Evolutionary conservation across 2,888 invertebrate genomes (phyloP), one percentile per base, ranked within the genome.

Genomic region (Ennomos quercinarius): DNA sequence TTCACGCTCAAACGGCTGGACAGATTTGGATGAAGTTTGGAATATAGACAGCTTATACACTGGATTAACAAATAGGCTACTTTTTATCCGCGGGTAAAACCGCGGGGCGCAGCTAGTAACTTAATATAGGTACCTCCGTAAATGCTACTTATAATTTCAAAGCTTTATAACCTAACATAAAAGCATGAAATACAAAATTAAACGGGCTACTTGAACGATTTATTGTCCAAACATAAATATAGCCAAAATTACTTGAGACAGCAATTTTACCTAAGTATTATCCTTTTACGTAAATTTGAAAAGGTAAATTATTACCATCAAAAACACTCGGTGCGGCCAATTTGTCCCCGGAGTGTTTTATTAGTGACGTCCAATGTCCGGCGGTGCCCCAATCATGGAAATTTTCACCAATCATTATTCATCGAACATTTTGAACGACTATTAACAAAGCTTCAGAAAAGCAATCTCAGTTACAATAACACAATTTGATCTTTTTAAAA

Each of bases 271-370:
- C 34, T 35, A n/a, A n/a, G n/a, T n/a, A 17, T 17, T 17, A 37
- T 6, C 27, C 27, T 27, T 27, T 40, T 35, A 11, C 40, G 12
- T 10, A 46, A 51, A 38, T 51, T 27, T 3, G 10, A 36, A 52
- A 51, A 49, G 27, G 43, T 45, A 61, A 59, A 59, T 50, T 10
- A 41, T 43, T 47, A 58, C 64, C 70, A 72, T 77, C 67, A 74
- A 48, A 52, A 49, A 53, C 74, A 75, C 63, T 61, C 67, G 73
- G 67, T 61, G 57, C 63, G 42, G 35, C 52, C 67, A 69, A 75
- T 74, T 74, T 68, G 61, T 72, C 74, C 68, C 61, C 62, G 57
- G 57, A 45, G 57, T 65, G 62, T 67, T 68, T 70, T 70, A 72
- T 68, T 44, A 67, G 60, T 65, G 64, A 69, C 66, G 53, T 61